Evolutionary conservation across 2,797 vertebrate species (phyloP).

Genomic region (Intellagama lesueurii): DNA sequence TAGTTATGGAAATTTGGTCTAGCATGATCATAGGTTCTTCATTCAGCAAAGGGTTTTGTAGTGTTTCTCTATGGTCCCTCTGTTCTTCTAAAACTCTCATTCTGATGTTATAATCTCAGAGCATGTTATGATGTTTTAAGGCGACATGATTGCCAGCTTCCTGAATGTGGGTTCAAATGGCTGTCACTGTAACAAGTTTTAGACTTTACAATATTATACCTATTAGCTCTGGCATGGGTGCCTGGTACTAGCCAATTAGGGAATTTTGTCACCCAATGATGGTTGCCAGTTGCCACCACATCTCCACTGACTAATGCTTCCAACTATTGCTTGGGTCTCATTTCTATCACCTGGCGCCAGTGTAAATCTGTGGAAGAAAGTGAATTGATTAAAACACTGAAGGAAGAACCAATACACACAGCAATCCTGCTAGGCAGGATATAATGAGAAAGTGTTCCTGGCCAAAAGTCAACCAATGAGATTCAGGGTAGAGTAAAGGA

Average conservation of each 20-base stretch:
- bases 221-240: not conserved
- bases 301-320: not conserved
- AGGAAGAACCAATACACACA: not conserved
- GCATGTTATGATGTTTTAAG: not conserved
- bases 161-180: not conserved
- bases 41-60: not conserved
- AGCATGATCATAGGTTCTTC: not conserved
- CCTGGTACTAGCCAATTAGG: not conserved
- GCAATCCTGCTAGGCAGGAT: not conserved
- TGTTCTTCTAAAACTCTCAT: not conserved
- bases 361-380: not conserved
- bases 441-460: not conserved
- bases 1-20: not conserved
- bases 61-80: not conserved
- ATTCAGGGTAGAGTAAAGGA: not conserved
- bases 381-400: not conserved
- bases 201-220: not conserved
- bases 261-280: not conserved
- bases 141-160: not conserved
- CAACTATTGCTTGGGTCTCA: not conserved
- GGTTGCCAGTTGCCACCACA: not conserved
- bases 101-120: not conserved
- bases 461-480: not conserved
- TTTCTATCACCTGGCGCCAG: not conserved
- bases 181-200: not conserved